Evolutionary conservation across 1,140 invertebrate genomes (phyloP).

Genomic region (Drosophila eugracilis): DNA sequence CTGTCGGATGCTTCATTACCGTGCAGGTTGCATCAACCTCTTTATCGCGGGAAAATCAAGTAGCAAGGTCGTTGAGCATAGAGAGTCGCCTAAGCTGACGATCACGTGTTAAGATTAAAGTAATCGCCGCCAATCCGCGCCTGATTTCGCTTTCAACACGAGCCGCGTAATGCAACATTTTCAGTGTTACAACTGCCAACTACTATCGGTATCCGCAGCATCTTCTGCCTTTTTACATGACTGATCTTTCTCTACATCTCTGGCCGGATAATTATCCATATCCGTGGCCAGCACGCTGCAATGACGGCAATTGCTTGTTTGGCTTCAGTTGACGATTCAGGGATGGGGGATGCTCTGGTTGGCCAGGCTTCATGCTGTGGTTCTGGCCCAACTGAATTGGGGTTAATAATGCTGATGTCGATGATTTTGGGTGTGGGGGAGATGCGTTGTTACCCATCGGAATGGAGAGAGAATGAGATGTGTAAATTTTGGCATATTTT

Average conservation of each 20-base stretch:
- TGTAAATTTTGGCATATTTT: not conserved
- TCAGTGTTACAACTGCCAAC: slow-evolving; percentile 1
- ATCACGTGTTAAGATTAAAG: slow-evolving; percentile 54
- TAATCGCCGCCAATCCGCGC: slow-evolving; percentile 44
- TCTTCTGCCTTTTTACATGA: slow-evolving; percentile 46
- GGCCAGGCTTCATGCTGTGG: slow-evolving; percentile 71
- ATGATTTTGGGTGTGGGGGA: slow-evolving; percentile 12
- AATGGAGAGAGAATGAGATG: not conserved
- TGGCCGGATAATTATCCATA: slow-evolving; percentile 63
- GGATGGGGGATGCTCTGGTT: slow-evolving; percentile 28
- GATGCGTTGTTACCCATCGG: not conserved
- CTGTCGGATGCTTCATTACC: slow-evolving; percentile 53
- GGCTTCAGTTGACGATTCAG: slow-evolving; percentile 62
- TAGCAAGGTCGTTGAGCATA: slow-evolving; percentile 75
- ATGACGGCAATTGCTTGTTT: slow-evolving; percentile 75
- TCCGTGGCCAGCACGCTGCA: slow-evolving; percentile 75
- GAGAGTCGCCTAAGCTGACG: slow-evolving; percentile 56
- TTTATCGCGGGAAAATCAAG: slow-evolving; percentile 56
- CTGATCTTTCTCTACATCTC: slow-evolving; percentile 32
- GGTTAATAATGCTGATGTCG: slow-evolving; percentile 48
- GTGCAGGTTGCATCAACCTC: slow-evolving; percentile 62
- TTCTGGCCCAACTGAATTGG: slow-evolving; percentile 46
- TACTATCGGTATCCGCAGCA: not conserved
- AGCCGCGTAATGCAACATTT: slow-evolving; percentile 65
- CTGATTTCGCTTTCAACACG: slow-evolving; percentile 75